A percentile compares a stretch with the other conserved stretches of the same genome.
These are phyloP conservation scores for Lepidothrix coronata DNA, from an alignment of 2,113 vertebrate genomes.

Conservation along the genomic window DNA sequence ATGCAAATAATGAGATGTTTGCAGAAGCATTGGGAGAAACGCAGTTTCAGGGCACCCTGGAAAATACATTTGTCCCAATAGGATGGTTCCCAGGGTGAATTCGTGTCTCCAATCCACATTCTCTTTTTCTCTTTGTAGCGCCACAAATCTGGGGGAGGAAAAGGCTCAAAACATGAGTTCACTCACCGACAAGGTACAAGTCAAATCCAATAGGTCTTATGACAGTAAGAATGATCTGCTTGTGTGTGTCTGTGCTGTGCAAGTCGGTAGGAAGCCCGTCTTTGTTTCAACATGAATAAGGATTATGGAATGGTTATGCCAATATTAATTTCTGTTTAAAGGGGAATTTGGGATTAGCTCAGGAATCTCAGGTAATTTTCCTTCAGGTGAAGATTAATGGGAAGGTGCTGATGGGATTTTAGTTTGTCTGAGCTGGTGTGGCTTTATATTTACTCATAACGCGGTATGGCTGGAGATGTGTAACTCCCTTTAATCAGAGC, in stretches of 20 bases:
- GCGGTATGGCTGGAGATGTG: neutral
- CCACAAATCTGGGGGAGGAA: constrained; percentile 25
- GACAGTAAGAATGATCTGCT: neutral
- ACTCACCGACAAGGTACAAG: constrained; percentile 53
- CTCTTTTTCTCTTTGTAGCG: constrained; percentile 58
- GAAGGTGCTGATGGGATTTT: neutral
- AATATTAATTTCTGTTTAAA: neutral
- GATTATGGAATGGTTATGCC: neutral
- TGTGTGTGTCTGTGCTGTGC: neutral
- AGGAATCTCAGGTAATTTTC: constrained; percentile 12
- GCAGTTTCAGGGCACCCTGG: neutral
- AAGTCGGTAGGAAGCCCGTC: neutral
- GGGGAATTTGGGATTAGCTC: constrained; percentile 2
- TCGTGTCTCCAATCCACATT: constrained; percentile 7
- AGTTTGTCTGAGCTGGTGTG: neutral
- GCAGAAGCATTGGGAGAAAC: neutral
- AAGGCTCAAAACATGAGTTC: constrained; percentile 28
- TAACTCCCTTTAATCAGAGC: neutral
- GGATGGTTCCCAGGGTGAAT: neutral
- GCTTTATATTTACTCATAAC: neutral
- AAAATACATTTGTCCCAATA: neutral
- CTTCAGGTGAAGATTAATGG: constrained; percentile 18
- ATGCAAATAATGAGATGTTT: neutral
- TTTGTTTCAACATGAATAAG: constrained; percentile 41
- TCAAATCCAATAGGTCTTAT: neutral